Base-by-base conservation (phyloP, 2,888 invertebrate species). In the Tipula vernalis region DNA sequence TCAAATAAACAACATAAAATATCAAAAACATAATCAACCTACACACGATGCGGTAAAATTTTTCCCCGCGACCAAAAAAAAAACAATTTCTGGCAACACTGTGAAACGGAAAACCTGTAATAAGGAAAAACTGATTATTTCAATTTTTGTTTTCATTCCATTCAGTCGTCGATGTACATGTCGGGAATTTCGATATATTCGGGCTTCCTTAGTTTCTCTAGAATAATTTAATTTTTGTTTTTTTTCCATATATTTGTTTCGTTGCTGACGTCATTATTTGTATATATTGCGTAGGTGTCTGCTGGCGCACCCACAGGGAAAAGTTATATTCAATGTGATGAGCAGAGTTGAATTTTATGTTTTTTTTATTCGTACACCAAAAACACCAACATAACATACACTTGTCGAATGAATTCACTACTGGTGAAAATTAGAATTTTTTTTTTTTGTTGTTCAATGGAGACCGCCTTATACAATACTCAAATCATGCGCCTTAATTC, bases 231-330 rank as follows among this genome's bases (percentile, higher is more conserved):
- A 13, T 13, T n/a, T n/a, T 13, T 47, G 10, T 47, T 47, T 47
- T 47, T 47, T 13, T 28, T 44, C 0, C 2, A 51, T 51, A 51
- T n/a, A 51, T 51, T 51, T 51, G 51, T 71, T 71, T 87, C 87
- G 87, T 44, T 90, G 91, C 90, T 91, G 91, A 91, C 91, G 91
- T 91, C 91, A 91, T 91, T 91, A 89, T 89, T 89, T 39, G 39
- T 28, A 8, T 71, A 84, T n/a, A 39, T 88, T 90, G 90, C 91
- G 91, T 91, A 91, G 91, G 91, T 90, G 91, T 91, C 91, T 91
- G 91, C 91, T 91, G 91, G 90, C 91, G 90, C 91, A 91, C 90
- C 91, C 90, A 90, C 90, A 89, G 89, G 88, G 89, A 47, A 36
- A 86, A 83, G 15, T 15, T 39, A 39, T 39, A n/a, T 84, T 84